Base-by-base conservation (phyloP, 1,140 invertebrate species). In the Uloborus diversus region DNA sequence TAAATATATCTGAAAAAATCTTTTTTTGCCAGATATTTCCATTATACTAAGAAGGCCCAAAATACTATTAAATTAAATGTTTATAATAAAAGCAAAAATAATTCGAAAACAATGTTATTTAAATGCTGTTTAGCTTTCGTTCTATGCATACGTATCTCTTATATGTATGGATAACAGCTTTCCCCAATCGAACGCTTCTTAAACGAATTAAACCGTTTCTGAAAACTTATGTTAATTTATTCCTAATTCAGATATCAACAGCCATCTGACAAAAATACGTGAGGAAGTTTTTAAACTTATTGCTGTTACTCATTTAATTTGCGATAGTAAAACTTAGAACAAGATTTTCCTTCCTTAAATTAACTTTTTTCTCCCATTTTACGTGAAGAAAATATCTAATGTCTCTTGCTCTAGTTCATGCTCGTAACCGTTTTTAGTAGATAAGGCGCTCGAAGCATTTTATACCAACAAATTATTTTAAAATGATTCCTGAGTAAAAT, bases 301-400 rank as follows among this genome's bases (percentile, higher is more conserved):
- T 30, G 11, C 17, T 13, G 30, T 17, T 47, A 57, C 68, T 70
- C 51, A 28, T 23, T 5, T 56, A 57, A 42, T 27, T 70, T 53
- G 68, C 57, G 68, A 49, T 57, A 56, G 65, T 42, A 68, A 68
- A 68, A 68, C 68, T 57, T 70, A 57, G 35, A 14, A 5, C 20
- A 13, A 14, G 53, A 70, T 32, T 70, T 70, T 70, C 56, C 56
- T 70, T 53, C 57, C 57, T 70, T 57, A 70, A 57, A 70, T 57
- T 57, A 53, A 57, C 57, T 70, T 70, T 70, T n/a, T 23, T 14
- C 25, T 14, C 23, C 28, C 35, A 49, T 33, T 57, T 70, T 70
- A 70, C 68, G 68, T 70, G 68, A 11, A 27, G 28, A 28, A 70
- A 57, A 57, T 70, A 25, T 49, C 57, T 57, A 70, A 70, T 59